A percentile compares a stretch with the other conserved stretches of the same genome.
Conservation (phyloP, 1,140 invertebrate genomes). For the Macrobrachium nipponense region DNA sequence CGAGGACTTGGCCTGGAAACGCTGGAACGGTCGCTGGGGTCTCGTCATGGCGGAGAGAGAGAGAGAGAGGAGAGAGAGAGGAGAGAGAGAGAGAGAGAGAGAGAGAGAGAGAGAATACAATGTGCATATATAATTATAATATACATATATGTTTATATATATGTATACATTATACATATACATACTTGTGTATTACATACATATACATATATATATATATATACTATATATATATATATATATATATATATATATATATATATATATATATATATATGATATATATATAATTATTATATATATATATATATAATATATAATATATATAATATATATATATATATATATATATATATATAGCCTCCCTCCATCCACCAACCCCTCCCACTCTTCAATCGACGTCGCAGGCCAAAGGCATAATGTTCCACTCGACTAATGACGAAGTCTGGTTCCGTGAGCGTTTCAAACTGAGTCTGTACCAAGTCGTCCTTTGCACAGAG, state of each 20-base stretch:
- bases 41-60: background rate
- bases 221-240: conserved; percentile 1
- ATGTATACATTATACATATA: background rate
- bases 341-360: conserved; percentile 26
- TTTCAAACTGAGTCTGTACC: too few relatives aligned
- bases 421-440: too few relatives aligned
- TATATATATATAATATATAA: conserved; percentile 14
- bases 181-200: too few relatives aligned
- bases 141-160: background rate
- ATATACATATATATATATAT: conserved; percentile 1
- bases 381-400: too few relatives aligned
- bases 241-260: conserved; percentile 25
- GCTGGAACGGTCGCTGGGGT: too few relatives aligned
- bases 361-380: too few relatives aligned
- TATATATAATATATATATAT: conserved; percentile 27
- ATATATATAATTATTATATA: too few relatives aligned
- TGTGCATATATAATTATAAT: background rate
- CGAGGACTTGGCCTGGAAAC: too few relatives aligned
- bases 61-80: background rate
- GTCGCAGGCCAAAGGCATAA: too few relatives aligned
- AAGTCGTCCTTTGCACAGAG: too few relatives aligned
- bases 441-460: too few relatives aligned
- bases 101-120: background rate
- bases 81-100: background rate
- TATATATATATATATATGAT: background rate